A percentile compares a stretch with the other conserved stretches of the same genome.
Evolutionary conservation across 2,113 vertebrate species (phyloP).

Genomic region (Calidris pygmaea): DNA sequence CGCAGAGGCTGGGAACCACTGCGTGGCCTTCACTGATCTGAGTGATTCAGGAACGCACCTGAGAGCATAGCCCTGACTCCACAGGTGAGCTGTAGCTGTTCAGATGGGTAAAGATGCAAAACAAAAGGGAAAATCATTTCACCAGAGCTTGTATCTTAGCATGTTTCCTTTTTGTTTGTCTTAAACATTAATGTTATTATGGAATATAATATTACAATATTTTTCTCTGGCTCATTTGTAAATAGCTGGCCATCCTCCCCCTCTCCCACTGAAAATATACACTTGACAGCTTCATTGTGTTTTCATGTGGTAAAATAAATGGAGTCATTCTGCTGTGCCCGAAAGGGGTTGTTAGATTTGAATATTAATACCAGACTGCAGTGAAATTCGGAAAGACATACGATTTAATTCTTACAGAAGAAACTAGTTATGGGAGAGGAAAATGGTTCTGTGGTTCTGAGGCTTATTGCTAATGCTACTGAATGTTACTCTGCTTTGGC

Average conservation of each 20-base stretch:
- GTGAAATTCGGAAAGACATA: slow-evolving; percentile 33
- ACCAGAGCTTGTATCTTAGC: neutral
- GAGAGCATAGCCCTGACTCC: neutral
- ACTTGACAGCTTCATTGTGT: neutral
- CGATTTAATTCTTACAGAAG: slow-evolving; percentile 58
- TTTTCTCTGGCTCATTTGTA: neutral
- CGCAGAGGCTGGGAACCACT: neutral
- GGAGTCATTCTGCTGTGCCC: slow-evolving; percentile 9
- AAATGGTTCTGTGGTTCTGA: slow-evolving; percentile 45
- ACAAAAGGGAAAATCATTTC: neutral
- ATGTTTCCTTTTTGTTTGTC: neutral
- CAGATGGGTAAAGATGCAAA: neutral
- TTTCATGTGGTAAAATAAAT: slow-evolving; percentile 51
- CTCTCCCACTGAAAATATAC: neutral
- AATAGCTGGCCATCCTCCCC: neutral
- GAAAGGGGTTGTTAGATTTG: slow-evolving; percentile 4
- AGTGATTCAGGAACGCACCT: neutral
- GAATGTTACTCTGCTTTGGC: slow-evolving; percentile 4
- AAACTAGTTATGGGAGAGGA: slow-evolving; percentile 60
- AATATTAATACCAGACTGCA: slow-evolving; percentile 53
- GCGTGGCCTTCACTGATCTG: fast-evolving
- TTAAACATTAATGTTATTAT: neutral
- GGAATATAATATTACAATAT: neutral
- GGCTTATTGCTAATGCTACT: slow-evolving; percentile 38
- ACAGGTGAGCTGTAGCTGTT: neutral